phyloP scores from a whole-genome alignment of 2,113 vertebrate genomes.

The Phyllostomus discolor region DNA sequence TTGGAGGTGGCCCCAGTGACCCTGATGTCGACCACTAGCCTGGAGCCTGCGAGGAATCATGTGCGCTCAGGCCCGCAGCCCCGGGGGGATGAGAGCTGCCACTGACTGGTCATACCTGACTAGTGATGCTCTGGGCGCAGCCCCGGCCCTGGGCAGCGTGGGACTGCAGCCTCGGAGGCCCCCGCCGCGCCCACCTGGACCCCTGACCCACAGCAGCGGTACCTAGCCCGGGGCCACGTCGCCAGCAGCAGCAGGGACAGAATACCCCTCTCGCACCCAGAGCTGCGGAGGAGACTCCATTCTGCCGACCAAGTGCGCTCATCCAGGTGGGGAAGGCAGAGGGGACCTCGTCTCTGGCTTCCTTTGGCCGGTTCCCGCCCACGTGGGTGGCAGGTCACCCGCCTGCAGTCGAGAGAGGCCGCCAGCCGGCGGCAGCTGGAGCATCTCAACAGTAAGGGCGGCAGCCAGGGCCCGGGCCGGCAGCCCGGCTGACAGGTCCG shows the following conservation, averaged over 20 bases:
- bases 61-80: rapidly evolving
- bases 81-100: background rate
- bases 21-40: background rate
- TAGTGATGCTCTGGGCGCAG: background rate
- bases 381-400: background rate
- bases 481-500: rapidly evolving
- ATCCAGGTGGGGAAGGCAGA: rapidly evolving
- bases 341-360: background rate
- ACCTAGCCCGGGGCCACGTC: no score
- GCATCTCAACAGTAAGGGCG: rapidly evolving
- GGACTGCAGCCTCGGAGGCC: no score
- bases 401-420: rapidly evolving
- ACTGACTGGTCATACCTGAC: no score
- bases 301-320: rapidly evolving
- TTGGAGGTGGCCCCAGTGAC: no score
- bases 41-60: background rate
- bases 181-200: background rate
- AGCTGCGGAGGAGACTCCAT: background rate
- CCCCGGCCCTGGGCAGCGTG: background rate
- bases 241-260: no score
- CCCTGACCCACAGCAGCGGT: rapidly evolving
- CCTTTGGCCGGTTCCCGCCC: background rate
- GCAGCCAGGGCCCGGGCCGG: no score
- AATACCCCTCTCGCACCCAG: background rate
- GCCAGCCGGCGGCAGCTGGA: background rate